A percentile compares a stretch with the other conserved stretches of the same genome.
These are phyloP conservation scores for Catharus bicknelli DNA, from an alignment of 2,113 vertebrate genomes.

Conservation along the genomic window DNA sequence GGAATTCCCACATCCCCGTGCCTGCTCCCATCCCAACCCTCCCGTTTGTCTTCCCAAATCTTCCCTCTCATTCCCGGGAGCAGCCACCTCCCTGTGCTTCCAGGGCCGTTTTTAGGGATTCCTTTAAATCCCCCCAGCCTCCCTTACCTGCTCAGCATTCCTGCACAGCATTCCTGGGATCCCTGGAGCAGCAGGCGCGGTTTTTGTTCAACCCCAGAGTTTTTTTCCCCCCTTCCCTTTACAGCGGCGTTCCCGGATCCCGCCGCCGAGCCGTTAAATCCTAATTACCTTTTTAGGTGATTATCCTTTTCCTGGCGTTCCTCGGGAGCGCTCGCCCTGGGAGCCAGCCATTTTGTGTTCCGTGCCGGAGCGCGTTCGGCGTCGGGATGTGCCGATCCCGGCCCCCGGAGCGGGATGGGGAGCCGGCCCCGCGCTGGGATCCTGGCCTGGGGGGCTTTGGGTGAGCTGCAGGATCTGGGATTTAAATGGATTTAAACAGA, in stretches of 20 bases:
- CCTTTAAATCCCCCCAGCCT: neutral
- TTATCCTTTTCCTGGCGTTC: conserved; percentile 41
- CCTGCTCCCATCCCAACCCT: neutral
- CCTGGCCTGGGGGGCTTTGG: too few relatives aligned
- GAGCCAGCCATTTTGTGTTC: conserved; percentile 62
- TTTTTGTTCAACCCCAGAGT: neutral
- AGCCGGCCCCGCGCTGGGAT: neutral
- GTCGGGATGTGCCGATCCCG: neutral
- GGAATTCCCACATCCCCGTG: neutral
- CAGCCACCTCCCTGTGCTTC: neutral
- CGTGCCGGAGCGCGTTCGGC: neutral
- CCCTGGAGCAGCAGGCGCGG: rapidly evolving
- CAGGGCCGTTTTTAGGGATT: neutral
- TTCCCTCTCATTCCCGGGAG: rapidly evolving
- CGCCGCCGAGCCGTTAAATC: conserved; percentile 9
- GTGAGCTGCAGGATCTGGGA: neutral
- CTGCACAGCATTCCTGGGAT: neutral
- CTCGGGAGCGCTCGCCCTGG: conserved; percentile 9
- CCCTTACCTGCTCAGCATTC: neutral
- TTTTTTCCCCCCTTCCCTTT: neutral
- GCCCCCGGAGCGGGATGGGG: neutral
- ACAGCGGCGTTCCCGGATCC: neutral
- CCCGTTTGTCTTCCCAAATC: neutral
- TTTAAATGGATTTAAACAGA: rapidly evolving
- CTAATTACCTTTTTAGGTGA: conserved; percentile 45